Evolutionary conservation across 2,113 vertebrate species (phyloP).

Genomic region (Myrmecophaga tridactyla): DNA sequence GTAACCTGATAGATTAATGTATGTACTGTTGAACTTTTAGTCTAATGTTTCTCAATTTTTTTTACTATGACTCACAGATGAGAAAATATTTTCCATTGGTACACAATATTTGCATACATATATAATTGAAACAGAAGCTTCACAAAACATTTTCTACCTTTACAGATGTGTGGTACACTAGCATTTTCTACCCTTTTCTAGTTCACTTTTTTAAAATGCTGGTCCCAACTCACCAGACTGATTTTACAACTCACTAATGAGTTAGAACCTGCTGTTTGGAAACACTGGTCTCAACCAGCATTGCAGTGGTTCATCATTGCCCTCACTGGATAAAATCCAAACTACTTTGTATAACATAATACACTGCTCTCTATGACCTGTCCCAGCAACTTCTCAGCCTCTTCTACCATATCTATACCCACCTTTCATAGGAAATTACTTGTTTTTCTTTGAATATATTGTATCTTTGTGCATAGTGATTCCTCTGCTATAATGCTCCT

Average conservation of each 20-base stretch:
- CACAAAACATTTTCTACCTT: not conserved
- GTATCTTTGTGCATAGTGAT: not conserved
- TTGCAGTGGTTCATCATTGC: not conserved
- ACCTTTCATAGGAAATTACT: not conserved
- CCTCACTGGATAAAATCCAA: constrained; percentile 28
- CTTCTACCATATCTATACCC: not conserved
- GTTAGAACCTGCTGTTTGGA: not conserved
- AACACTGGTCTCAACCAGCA: not conserved
- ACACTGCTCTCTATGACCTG: not conserved
- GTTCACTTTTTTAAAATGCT: not conserved
- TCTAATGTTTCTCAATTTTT: not conserved
- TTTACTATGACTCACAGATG: constrained; percentile 7
- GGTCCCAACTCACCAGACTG: not conserved
- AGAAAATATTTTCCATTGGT: constrained; percentile 36
- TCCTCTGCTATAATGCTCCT: not conserved
- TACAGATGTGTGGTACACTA: not conserved
- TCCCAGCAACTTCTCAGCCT: not conserved
- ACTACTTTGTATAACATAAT: not conserved
- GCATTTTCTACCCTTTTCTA: not conserved
- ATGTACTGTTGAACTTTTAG: not conserved
- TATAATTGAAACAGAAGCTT: constrained; percentile 24
- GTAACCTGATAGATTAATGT: not conserved
- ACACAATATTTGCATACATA: not conserved
- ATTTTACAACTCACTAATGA: constrained; percentile 20
- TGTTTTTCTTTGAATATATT: not conserved